Base-by-base conservation (phyloP, 2,888 invertebrate genomes). In the Holacanthella duospinosa region DNA sequence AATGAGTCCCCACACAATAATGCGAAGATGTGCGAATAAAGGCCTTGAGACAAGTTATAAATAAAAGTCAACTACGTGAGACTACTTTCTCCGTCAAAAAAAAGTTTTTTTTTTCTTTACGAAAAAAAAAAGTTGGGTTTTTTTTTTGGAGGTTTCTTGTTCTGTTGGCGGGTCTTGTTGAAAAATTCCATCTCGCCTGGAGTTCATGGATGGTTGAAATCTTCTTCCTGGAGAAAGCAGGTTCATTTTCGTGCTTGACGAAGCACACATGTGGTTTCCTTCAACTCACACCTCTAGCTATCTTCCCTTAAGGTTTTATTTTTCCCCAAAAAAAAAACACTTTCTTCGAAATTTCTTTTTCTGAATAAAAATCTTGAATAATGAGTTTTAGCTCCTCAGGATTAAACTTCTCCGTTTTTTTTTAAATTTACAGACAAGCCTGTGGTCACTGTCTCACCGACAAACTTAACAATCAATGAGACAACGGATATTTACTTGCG, bases 381-480 rank as follows among this genome's bases (percentile, higher is more conserved):
- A 26, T 48, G 48, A 48, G 16, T 48, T 48, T 48, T 48, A n/a
- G n/a, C n/a, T n/a, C n/a, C 48, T 48, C 4, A 6, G 12, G 58
- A 29, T 36, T 58, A 36, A 36, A 28, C 29, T 58, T 58, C 12
- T 27, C 12, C 36, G 9, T 9, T 36, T 16, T 36, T 36, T 36
- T n/a, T n/a, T n/a, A n/a, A 16, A 36, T 74, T 79, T 79, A 1
- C 81, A 93, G 93, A 91, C 83, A 87, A 90, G 0, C 93, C 93
- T 2, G 86, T 89, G 63, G 88, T 93, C 2, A 82, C 80, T 63
- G 85, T 92, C 61, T 82, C 81, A 59, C 89, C 90, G 0, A 82
- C 81, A 29, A 87, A 87, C 76, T 82, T 88, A 67, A 88, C 88
- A 0, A 86, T 87, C 3, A 86, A 88, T 73, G 93, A 92, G 77